Conservation (phyloP, 1,140 invertebrate species). For the Leptinotarsa undecemlineata region DNA sequence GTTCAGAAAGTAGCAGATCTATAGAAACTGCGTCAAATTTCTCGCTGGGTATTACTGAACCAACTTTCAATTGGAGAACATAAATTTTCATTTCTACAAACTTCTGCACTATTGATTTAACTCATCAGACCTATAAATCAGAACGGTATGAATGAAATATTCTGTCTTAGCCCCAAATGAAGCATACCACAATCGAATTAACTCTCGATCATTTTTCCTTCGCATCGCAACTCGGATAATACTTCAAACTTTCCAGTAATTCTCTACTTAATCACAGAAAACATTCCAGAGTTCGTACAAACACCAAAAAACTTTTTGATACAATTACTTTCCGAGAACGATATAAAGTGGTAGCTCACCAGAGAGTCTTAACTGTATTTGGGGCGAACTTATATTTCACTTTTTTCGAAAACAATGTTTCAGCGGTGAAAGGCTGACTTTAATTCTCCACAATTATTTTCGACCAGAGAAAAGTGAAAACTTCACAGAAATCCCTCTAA, state of each 20-base stretch:
- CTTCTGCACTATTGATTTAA: no score
- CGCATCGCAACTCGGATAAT: neutral
- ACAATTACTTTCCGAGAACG: conserved; percentile 2
- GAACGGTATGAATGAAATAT: neutral
- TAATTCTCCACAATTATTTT: conserved; percentile 6
- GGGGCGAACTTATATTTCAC: conserved; percentile 8
- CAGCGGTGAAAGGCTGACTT: neutral
- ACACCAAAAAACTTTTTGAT: conserved; percentile 1
- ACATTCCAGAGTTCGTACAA: conserved; percentile 4
- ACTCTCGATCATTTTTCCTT: neutral
- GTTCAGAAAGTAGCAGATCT: no score
- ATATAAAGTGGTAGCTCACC: conserved; percentile 2
- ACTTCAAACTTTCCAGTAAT: neutral
- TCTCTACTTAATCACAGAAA: conserved; percentile 1
- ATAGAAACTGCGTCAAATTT: no score
- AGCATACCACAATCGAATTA: neutral
- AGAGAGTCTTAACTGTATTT: neutral
- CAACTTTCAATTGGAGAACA: no score
- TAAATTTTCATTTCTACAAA: no score
- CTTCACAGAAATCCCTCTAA: neutral
- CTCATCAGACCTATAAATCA: no score
- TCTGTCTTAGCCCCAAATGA: neutral
- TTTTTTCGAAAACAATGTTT: conserved; percentile 1
- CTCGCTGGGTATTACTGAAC: no score
- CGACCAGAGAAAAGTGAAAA: conserved; percentile 3